Conservation (phyloP, 1,140 invertebrate species). For the Manduca sexta region DNA sequence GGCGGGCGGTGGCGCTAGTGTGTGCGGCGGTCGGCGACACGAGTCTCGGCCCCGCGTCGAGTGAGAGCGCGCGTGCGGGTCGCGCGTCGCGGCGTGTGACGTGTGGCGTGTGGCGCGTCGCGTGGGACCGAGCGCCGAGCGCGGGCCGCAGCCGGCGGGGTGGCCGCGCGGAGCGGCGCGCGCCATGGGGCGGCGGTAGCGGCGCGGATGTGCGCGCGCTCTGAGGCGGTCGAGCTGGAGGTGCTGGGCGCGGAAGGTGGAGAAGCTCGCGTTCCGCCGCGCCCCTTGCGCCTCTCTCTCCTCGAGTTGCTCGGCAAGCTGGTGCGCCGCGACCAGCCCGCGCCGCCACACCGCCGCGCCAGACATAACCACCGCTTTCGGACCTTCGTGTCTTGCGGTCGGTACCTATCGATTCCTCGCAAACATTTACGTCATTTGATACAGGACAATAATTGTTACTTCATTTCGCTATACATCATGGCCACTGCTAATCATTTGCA, state of each 20-base stretch:
- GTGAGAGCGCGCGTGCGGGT: slow-evolving; percentile 44
- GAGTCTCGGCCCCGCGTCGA: slow-evolving; percentile 48
- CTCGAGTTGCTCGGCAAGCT: slow-evolving; percentile 80
- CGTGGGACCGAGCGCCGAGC: slow-evolving; percentile 14
- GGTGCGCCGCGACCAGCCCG: slow-evolving; percentile 72
- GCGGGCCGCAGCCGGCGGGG: slow-evolving; percentile 30
- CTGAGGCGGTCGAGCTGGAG: slow-evolving; percentile 68
- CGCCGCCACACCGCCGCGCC: slow-evolving; percentile 65
- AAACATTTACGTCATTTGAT: slow-evolving; percentile 4
- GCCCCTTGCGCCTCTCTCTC: slow-evolving; percentile 74
- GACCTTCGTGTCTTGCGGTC: slow-evolving; percentile 77
- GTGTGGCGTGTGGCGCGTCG: slow-evolving; percentile 18
- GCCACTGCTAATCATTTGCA: neutral
- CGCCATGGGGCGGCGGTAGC: slow-evolving; percentile 63
- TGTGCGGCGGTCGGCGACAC: slow-evolving; percentile 18
- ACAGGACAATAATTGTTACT: slow-evolving; percentile 7
- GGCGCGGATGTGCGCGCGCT: slow-evolving; percentile 68
- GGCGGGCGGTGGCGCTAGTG: slow-evolving; percentile 42
- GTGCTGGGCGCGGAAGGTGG: slow-evolving; percentile 60
- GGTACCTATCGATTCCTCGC: slow-evolving; percentile 53
- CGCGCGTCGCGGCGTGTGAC: slow-evolving; percentile 16
- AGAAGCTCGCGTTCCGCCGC: slow-evolving; percentile 48
- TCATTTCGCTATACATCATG: slow-evolving; percentile 13
- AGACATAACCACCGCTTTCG: slow-evolving; percentile 77
- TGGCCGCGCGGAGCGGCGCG: slow-evolving; percentile 46